Percentiles rank a stretch among this genome's conserved stretches.
Evolutionary conservation across 2,888 invertebrate genomes (phyloP).

Genomic region (Bruchidius siliquastri): DNA sequence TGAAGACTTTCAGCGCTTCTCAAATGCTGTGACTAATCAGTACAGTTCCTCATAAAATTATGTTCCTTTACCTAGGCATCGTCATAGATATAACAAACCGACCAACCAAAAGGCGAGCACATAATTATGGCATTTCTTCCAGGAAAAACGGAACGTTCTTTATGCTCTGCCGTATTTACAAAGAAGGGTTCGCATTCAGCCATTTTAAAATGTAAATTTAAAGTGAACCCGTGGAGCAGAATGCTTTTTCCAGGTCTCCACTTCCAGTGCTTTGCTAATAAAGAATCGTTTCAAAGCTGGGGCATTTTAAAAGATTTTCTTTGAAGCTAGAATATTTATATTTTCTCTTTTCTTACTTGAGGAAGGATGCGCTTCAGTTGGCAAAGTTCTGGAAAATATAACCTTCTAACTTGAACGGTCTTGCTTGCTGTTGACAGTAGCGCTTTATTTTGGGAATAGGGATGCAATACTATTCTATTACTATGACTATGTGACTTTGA

Average conservation of each 20-base stretch:
- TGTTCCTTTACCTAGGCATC: not conserved
- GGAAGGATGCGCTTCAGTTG: conserved; percentile 13
- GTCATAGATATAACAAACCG: not conserved
- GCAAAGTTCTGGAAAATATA: conserved; percentile 14
- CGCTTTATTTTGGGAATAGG: not conserved
- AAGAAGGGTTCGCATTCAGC: conserved; percentile 17
- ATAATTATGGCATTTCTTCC: conserved; percentile 10
- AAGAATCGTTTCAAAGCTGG: conserved; percentile 33
- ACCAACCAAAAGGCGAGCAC: not conserved
- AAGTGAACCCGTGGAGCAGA: conserved; percentile 12
- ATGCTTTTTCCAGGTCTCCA: conserved; percentile 30
- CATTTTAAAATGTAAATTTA: conserved; percentile 23
- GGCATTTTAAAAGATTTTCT: conserved; percentile 34
- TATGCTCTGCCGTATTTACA: conserved; percentile 16
- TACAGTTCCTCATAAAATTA: not conserved
- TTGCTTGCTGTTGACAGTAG: not conserved
- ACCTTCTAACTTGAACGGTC: conserved; percentile 1
- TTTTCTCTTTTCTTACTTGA: conserved; percentile 24
- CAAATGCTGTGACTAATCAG: not conserved
- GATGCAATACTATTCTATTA: not conserved
- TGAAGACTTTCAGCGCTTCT: not conserved
- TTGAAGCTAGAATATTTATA: conserved; percentile 35
- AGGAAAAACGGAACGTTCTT: conserved; percentile 8
- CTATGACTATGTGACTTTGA: too few species aligned
- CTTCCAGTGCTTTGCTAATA: conserved; percentile 32